Evolutionary conservation across 2,797 vertebrate species (phyloP).

Genomic region (Anas bernieri): DNA sequence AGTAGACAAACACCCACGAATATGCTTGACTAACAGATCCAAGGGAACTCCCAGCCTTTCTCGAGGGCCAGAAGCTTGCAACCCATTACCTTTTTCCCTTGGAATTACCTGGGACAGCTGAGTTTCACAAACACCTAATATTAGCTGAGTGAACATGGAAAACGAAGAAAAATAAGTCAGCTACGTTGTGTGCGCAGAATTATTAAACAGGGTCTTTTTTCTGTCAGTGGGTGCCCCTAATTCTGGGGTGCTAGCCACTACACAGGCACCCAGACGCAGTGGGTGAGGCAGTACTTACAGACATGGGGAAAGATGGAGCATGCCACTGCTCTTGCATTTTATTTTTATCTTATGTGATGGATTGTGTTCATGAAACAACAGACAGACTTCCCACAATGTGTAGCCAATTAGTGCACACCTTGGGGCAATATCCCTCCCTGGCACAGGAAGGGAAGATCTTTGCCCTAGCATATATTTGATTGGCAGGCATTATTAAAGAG

Average conservation of each 20-base stretch:
- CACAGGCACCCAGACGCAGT: neutral
- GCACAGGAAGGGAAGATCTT: conserved; percentile 17
- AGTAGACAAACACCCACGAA: neutral
- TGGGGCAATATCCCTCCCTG: conserved; percentile 37
- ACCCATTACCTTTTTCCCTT: neutral
- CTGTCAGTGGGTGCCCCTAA: no score
- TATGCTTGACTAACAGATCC: neutral
- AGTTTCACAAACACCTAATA: neutral
- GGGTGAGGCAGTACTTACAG: neutral
- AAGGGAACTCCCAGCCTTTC: neutral
- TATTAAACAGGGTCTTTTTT: no score
- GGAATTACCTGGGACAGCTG: neutral
- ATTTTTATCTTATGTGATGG: neutral
- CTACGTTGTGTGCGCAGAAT: accelerated
- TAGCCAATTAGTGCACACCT: conserved; percentile 37
- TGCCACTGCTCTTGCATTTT: neutral
- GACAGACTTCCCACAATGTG: conserved; percentile 11
- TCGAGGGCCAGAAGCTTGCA: neutral
- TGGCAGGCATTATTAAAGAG: conserved; percentile 64
- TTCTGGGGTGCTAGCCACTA: neutral
- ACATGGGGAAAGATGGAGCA: neutral
- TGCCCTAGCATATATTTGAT: conserved; percentile 24
- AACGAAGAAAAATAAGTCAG: neutral
- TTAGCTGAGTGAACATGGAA: neutral
- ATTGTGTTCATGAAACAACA: neutral